Base-by-base conservation (phyloP, 2,888 invertebrate genomes). In the Daptonema setosum region DNA sequence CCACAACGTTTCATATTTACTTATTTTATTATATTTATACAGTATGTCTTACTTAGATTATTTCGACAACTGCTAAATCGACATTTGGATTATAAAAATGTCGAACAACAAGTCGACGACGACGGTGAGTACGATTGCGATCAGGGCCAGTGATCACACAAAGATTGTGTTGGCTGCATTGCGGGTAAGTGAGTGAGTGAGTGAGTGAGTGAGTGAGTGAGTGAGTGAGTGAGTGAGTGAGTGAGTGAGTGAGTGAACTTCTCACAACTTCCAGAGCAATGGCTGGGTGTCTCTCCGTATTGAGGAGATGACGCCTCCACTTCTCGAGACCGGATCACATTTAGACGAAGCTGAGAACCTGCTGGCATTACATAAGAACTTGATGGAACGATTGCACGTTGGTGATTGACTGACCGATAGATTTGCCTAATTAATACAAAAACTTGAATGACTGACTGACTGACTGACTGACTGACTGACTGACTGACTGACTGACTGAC, bases 111-210 rank as follows among this genome's bases (percentile, higher is more conserved):
- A 47, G 22, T 56, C 61, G n/a, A 61, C 83, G 56, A 86, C 86
- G 59, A 86, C 86, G 64, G 82, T 87, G 67, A 85, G 85, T 72
- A 87, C 87, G 58, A 85, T 87, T 64, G 87, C 86, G 53, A 83
- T 88, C 60, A 84, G 85, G 71, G 84, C 85, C 69, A 86, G 85
- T 62, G 79, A 80, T 65, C 69, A 73, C 59, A 83, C 86, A 52
- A 80, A 83, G 71, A 80, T 87, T 68, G 84, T 87, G 68, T 83
- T 88, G 67, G 87, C 87, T 61, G 77, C 87, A 61, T 77, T 87
- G 64, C 83, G 85, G 80, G 87, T 87, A 81, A 75, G 81, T 28
- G 43, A 55, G 52, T 29, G 25, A 54, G 48, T 45, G 11, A 11
- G 35, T 35, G 8, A 17, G 8, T 11, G 8, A 35, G 8, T 17